Percentiles rank a stretch among this genome's conserved stretches.
phyloP scores from a whole-genome alignment of 2,113 vertebrate genomes.

The Grammomys surdaster region DNA sequence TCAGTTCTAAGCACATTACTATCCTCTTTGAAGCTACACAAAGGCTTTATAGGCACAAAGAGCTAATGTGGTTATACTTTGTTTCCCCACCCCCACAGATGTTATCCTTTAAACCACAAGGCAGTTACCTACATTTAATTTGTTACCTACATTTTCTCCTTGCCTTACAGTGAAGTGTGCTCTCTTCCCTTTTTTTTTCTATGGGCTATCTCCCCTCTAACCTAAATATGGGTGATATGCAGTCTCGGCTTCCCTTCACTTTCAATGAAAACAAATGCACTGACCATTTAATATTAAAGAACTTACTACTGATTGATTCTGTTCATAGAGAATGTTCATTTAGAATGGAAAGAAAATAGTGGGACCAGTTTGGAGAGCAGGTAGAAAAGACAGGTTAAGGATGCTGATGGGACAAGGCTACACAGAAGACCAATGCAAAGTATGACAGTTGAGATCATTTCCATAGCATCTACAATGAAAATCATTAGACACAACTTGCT shows the following conservation, averaged over 20 bases:
- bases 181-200: neutral
- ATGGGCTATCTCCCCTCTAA: neutral
- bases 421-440: neutral
- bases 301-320: neutral
- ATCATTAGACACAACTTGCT: neutral
- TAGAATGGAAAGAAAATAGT: neutral
- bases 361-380: neutral
- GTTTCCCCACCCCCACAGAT: neutral
- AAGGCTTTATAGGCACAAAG: neutral
- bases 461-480: neutral
- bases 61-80: neutral
- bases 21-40: neutral
- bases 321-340: neutral
- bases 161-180: neutral
- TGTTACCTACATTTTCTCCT: neutral
- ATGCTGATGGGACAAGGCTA: neutral
- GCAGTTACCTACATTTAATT: neutral
- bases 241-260: neutral
- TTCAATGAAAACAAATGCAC: neutral
- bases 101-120: neutral
- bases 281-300: neutral
- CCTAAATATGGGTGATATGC: neutral
- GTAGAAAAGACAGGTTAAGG: neutral
- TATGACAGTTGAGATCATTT: neutral
- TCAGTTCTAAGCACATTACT: neutral